A percentile compares a stretch with the other conserved stretches of the same genome.
Evolutionary conservation across 2,113 vertebrate species (phyloP).

Genomic region (Anolis carolinensis): DNA sequence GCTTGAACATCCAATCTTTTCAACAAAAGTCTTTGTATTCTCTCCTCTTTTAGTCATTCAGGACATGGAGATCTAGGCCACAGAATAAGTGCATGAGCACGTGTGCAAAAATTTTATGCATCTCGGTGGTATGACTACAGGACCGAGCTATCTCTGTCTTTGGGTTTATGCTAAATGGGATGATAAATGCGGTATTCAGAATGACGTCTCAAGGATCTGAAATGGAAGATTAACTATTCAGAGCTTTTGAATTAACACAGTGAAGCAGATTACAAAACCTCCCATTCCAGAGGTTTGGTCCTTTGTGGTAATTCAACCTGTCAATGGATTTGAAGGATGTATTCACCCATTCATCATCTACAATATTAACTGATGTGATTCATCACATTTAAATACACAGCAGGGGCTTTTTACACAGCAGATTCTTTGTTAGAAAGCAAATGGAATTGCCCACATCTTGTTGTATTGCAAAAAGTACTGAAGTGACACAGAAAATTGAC

Average conservation of each 20-base stretch:
- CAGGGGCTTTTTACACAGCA: background rate
- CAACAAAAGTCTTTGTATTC: constrained; percentile 1
- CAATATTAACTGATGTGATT: background rate
- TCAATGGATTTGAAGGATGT: background rate
- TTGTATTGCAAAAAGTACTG: no score
- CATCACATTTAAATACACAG: background rate
- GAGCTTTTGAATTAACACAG: constrained; percentile 11
- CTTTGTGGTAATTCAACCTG: background rate
- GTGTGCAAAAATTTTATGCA: constrained; percentile 31
- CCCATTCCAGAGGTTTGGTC: background rate
- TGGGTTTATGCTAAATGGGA: constrained; percentile 54
- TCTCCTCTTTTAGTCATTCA: background rate
- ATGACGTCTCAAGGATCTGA: constrained; percentile 46
- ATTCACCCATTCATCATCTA: background rate
- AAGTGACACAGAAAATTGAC: no score
- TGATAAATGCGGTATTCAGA: constrained; percentile 62
- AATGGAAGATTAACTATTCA: background rate
- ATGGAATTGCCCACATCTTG: no score
- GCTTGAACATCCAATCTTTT: constrained; percentile 33
- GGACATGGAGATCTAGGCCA: constrained; percentile 54
- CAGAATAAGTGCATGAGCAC: constrained; percentile 3
- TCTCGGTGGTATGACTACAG: constrained; percentile 60
- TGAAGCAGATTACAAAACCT: background rate
- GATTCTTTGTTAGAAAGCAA: background rate
- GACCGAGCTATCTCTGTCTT: constrained; percentile 31